Evolutionary conservation across 1,140 invertebrate species (phyloP).

Genomic region (Paramacrobiotus metropolitanus): DNA sequence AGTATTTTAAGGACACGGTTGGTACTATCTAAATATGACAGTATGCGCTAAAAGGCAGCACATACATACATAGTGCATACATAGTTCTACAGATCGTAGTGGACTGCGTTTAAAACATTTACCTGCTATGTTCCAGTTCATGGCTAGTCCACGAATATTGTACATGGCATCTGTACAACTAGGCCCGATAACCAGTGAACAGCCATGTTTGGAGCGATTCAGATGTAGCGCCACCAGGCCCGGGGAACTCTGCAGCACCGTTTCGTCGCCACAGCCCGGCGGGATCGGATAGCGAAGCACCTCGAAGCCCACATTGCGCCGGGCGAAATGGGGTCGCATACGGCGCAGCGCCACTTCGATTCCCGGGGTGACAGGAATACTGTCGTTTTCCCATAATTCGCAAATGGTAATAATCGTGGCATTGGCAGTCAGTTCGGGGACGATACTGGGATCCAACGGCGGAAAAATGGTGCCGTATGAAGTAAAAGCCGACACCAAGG

Average conservation of each 20-base stretch:
- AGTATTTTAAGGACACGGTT: no score
- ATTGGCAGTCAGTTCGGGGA: not conserved
- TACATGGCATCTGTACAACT: not conserved
- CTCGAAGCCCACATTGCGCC: not conserved
- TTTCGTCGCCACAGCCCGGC: not conserved
- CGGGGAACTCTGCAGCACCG: not conserved
- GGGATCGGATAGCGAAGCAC: not conserved
- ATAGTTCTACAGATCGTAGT: no score
- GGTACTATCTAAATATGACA: no score
- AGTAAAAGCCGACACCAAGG: not conserved
- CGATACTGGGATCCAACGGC: not conserved
- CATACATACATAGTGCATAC: no score
- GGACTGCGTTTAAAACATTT: no score
- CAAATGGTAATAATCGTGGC: not conserved
- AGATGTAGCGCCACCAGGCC: not conserved
- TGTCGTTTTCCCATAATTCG: constrained; percentile 3
- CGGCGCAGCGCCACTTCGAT: not conserved
- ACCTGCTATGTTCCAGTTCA: constrained; percentile 3
- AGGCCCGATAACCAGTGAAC: not conserved
- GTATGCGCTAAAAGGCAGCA: no score
- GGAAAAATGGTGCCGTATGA: not conserved
- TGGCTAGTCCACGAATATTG: not conserved
- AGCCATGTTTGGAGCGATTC: not conserved
- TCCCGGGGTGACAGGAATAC: not conserved
- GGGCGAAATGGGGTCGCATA: not conserved